Evolutionary conservation across 2,113 vertebrate genomes (phyloP).

Genomic region (Triplophysa dalaica): DNA sequence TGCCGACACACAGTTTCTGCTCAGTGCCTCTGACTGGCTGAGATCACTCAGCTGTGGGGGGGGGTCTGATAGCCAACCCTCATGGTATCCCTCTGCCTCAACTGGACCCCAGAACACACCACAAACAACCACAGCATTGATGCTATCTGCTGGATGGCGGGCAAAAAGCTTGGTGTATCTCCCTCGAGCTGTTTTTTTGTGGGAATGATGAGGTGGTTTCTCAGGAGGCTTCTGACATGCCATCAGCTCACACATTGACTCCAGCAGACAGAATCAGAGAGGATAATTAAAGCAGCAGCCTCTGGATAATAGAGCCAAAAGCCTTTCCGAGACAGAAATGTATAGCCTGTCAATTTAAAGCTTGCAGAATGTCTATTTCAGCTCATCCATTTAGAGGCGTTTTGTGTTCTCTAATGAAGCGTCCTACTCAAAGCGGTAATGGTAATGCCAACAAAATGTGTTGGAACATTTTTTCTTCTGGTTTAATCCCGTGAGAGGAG

Average conservation of each 20-base stretch:
- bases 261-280: background rate
- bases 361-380: constrained; percentile 1
- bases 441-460: constrained; percentile 3
- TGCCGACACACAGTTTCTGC: constrained; percentile 35
- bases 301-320: background rate
- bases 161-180: constrained; percentile 33
- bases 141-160: constrained; percentile 37
- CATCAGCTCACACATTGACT: constrained; percentile 10
- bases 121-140: constrained; percentile 45
- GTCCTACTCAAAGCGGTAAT: background rate
- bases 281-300: constrained; percentile 4
- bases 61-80: constrained; percentile 33
- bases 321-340: background rate
- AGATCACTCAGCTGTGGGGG: constrained; percentile 67
- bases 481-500: background rate
- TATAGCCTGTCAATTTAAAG: constrained; percentile 26
- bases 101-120: constrained; percentile 25
- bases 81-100: constrained; percentile 22
- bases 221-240: constrained; percentile 1
- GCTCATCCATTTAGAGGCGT: background rate
- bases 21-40: constrained; percentile 65
- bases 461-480: background rate
- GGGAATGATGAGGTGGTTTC: constrained; percentile 15
- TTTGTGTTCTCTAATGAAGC: constrained; percentile 13
- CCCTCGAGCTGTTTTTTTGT: constrained; percentile 12